Evolutionary conservation across 2,113 vertebrate genomes (phyloP).

Genomic region (Hemibagrus wyckioides): DNA sequence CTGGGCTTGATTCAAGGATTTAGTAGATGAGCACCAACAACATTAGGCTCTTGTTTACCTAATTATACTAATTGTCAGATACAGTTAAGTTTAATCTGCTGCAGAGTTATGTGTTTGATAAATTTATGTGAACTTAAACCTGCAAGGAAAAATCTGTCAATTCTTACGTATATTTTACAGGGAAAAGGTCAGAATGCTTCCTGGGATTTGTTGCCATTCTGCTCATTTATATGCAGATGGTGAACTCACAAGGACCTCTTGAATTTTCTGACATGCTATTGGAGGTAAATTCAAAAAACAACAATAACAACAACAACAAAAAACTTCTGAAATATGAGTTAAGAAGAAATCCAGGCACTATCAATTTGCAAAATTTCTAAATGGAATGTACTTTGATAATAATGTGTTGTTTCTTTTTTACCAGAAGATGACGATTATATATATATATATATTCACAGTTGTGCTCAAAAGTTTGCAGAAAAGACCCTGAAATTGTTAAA

Average conservation of each 20-base stretch:
- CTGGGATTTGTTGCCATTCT: constrained; percentile 49
- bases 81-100: not conserved
- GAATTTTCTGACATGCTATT: constrained; percentile 16
- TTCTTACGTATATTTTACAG: constrained; percentile 53
- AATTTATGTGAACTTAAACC: not conserved
- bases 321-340: not conserved
- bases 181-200: constrained; percentile 31
- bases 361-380: not conserved
- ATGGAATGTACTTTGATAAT: not conserved
- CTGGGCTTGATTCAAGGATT: not conserved
- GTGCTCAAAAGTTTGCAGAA: too few species aligned
- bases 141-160: not conserved
- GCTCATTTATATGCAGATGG: constrained; percentile 43
- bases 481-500: too few species aligned
- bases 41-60: not conserved
- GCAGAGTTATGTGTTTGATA: not conserved
- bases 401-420: not conserved
- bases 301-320: too few species aligned
- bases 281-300: not conserved
- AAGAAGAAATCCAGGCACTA: not conserved
- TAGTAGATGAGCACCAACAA: not conserved
- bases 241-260: constrained; percentile 53
- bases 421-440: too few species aligned
- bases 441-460: too few species aligned
- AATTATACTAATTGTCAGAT: not conserved